These are phyloP conservation scores for Mesocentrotus franciscanus DNA, from an alignment of 53 echinoderm and acorn worm genomes.

Conservation along the genomic window DNA sequence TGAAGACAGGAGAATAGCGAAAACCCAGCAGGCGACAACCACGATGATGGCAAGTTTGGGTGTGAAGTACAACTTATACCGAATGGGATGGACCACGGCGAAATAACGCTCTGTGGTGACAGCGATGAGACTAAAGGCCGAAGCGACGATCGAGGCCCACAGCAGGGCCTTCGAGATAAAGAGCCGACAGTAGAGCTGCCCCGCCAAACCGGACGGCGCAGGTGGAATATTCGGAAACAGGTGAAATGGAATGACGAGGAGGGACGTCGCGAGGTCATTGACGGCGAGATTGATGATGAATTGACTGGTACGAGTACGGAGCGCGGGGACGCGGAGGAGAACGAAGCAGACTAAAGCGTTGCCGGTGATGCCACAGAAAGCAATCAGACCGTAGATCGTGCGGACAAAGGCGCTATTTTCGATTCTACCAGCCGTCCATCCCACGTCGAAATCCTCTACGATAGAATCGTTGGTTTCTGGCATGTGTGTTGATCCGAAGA, in stretches of 20 bases:
- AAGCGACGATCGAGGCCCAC: slow-evolving; percentile 66
- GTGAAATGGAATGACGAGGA: slow-evolving; percentile 61
- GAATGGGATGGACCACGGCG: slow-evolving; percentile 70
- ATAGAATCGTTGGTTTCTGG: background rate
- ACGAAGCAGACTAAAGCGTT: slow-evolving; percentile 73
- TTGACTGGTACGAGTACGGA: slow-evolving; percentile 76
- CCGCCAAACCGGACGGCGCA: slow-evolving; percentile 48
- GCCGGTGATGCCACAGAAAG: slow-evolving; percentile 70
- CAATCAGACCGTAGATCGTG: slow-evolving; percentile 74
- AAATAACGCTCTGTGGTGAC: slow-evolving; percentile 68
- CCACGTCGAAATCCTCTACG: slow-evolving; percentile 41
- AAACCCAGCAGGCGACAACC: slow-evolving; percentile 47
- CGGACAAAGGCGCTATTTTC: slow-evolving; percentile 69
- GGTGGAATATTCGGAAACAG: slow-evolving; percentile 60
- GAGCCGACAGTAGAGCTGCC: slow-evolving; percentile 70
- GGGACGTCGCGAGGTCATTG: slow-evolving; percentile 65
- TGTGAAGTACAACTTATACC: slow-evolving; percentile 62
- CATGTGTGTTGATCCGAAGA: background rate
- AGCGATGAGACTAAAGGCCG: slow-evolving; percentile 59
- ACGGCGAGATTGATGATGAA: slow-evolving; percentile 78
- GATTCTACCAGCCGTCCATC: slow-evolving; percentile 70
- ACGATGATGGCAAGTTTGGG: slow-evolving; percentile 31
- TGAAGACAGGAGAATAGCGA: background rate
- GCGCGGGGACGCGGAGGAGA: slow-evolving; percentile 62
- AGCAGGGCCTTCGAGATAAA: slow-evolving; percentile 70